These are phyloP conservation scores for Crotalus helleri DNA, from an alignment of 2,113 vertebrate genomes.

Conservation along the genomic window DNA sequence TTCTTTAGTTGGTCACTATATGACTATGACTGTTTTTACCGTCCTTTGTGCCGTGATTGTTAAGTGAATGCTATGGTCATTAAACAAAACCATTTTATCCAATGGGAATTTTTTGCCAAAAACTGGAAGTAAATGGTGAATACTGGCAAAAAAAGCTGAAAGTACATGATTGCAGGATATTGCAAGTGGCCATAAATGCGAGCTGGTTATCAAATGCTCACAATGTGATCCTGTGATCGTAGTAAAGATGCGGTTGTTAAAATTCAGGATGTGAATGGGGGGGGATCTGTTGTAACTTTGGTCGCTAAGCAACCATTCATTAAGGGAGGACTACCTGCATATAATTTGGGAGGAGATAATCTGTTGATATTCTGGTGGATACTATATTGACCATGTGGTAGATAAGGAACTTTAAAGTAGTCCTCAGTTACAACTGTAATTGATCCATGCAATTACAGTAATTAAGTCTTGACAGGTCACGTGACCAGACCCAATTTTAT, in stretches of 20 bases:
- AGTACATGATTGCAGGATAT: not conserved
- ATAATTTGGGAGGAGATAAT: not conserved
- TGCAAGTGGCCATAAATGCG: not conserved
- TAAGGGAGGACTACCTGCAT: not conserved
- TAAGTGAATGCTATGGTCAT: not conserved
- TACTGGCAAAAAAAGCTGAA: not conserved
- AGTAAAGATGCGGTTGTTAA: too few relatives aligned
- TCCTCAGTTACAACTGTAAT: too few relatives aligned
- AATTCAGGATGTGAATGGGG: too few relatives aligned
- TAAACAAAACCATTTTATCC: not conserved
- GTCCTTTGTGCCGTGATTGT: not conserved
- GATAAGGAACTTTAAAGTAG: too few relatives aligned
- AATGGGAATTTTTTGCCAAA: not conserved
- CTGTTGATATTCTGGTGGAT: not conserved
- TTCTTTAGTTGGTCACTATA: not conserved
- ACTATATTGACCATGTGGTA: not conserved
- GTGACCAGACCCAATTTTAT: too few relatives aligned
- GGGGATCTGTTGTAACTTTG: too few relatives aligned
- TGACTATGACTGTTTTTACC: not conserved
- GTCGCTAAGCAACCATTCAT: too few relatives aligned
- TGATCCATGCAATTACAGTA: too few relatives aligned
- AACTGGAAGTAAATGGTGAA: not conserved
- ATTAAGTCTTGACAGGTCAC: too few relatives aligned
- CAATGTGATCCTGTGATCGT: not conserved
- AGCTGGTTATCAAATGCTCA: not conserved